Conservation (phyloP, 2,113 vertebrate genomes). For the Chascanopsetta lugubris region DNA sequence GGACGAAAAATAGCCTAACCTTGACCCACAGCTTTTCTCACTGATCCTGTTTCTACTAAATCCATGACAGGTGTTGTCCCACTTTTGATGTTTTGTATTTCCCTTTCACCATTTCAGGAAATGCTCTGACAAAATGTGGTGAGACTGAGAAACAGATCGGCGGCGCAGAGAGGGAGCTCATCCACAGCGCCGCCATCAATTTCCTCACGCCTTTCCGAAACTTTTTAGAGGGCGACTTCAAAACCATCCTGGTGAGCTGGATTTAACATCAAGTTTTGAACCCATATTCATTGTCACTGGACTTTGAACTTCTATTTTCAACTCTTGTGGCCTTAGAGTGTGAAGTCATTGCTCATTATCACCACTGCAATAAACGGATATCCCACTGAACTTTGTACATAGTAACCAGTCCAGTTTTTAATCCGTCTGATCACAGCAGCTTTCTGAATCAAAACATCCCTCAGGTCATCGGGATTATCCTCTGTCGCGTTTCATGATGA, state of each 20-base stretch:
- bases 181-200: conserved; percentile 94
- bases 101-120: conserved; percentile 82
- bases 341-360: no score
- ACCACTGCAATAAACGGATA: background rate
- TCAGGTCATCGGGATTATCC: background rate
- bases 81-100: conserved; percentile 24
- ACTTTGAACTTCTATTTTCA: conserved; percentile 3
- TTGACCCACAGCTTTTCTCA: background rate
- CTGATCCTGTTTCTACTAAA: background rate
- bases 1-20: no score
- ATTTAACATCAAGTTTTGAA: background rate
- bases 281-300: background rate
- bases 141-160: conserved; percentile 97
- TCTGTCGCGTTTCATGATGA: background rate
- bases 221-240: conserved; percentile 98
- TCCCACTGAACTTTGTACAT: background rate
- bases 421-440: background rate
- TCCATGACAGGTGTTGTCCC: background rate
- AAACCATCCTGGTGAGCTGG: conserved; percentile 95
- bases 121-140: conserved; percentile 95
- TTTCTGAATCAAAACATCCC: background rate
- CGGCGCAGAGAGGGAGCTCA: conserved; percentile 93
- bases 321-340: no score
- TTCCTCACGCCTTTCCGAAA: conserved; percentile 98
- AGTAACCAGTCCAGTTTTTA: background rate